Evolutionary conservation across 2,797 vertebrate genomes (phyloP).

Genomic region (Liasis olivaceus): DNA sequence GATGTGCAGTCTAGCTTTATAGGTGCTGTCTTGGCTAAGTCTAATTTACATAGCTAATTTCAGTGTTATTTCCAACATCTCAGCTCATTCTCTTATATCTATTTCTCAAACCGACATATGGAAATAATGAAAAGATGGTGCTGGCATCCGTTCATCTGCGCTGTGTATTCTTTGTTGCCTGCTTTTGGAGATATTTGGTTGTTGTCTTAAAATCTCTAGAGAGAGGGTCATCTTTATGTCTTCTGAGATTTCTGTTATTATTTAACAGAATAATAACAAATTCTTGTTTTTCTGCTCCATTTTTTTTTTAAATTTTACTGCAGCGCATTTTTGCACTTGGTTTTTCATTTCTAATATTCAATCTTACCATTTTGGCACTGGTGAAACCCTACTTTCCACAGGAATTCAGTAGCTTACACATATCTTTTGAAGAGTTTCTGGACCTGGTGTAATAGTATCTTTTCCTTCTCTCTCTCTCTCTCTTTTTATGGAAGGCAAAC

Average conservation of each 20-base stretch:
- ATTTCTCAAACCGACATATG: background rate
- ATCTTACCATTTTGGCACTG: slow-evolving; percentile 66
- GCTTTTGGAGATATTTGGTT: background rate
- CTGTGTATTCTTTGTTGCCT: background rate
- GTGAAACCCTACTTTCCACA: slow-evolving; percentile 56
- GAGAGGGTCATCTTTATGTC: background rate
- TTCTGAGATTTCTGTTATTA: slow-evolving; percentile 13
- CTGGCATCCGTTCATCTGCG: background rate
- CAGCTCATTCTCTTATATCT: background rate
- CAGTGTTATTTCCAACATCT: background rate
- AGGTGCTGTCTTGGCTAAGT: background rate
- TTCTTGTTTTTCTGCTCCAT: background rate
- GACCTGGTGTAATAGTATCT: slow-evolving; percentile 67
- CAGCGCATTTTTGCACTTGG: slow-evolving; percentile 63
- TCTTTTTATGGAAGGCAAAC: slow-evolving; percentile 68
- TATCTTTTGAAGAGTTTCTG: slow-evolving; percentile 65
- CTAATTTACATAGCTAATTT: slow-evolving; percentile 57
- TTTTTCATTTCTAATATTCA: slow-evolving; percentile 66
- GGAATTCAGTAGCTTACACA: slow-evolving; percentile 62
- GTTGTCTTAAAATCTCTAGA: background rate
- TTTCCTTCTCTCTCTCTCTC: slow-evolving; percentile 19
- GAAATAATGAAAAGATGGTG: background rate
- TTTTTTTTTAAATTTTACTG: slow-evolving; percentile 49
- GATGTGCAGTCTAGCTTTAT: slow-evolving; percentile 36
- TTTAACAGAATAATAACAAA: too few species aligned